Base-by-base conservation (phyloP, 2,888 invertebrate species). In the Deroplatys truncata region DNA sequence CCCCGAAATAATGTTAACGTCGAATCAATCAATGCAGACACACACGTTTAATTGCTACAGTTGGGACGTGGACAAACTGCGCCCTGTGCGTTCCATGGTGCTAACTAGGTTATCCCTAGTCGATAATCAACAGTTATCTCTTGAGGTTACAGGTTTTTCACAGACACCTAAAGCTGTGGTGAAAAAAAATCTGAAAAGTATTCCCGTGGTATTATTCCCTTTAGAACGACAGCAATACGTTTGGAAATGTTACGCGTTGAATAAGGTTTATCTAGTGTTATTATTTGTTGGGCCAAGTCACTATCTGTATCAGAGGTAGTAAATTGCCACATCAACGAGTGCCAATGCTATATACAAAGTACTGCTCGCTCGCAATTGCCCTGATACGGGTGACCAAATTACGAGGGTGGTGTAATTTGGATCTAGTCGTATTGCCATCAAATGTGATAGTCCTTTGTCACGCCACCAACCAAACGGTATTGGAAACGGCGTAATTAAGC, bases 401-500 rank as follows among this genome's bases (percentile, higher is more conserved):
- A 49, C 85, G 85, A 85, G 20, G 49, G 85, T 49, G 49, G 49
- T 43, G 49, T 85, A 85, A 85, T 85, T 85, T 85, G 49, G 85
- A 85, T 56, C 85, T 85, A 56, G 85, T 85, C 85, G 28, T 56
- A 56, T n/a, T 56, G 85, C 43, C 85, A 85, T 85, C 85, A 85
- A 85, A 85, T 85, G 85, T 56, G 85, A 85, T 49, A 56, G 85
- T 28, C 85, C 85, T 85, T 85, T 85, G 85, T 85, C 85, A 85
- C 85, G 56, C 85, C 16, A 85, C 85, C 56, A n/a, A 8, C n/a
- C 49, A n/a, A 28, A 10, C n/a, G 16, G 85, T 85, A 49, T 28
- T 85, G 85, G 85, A 56, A 85, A 85, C 20, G 49, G 28, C 49
- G 43, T 56, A 85, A 85, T 85, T 85, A 85, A 28, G 85, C 85